phyloP scores from a whole-genome alignment of 2,113 vertebrate genomes.

The Shinisaurus crocodilurus region DNA sequence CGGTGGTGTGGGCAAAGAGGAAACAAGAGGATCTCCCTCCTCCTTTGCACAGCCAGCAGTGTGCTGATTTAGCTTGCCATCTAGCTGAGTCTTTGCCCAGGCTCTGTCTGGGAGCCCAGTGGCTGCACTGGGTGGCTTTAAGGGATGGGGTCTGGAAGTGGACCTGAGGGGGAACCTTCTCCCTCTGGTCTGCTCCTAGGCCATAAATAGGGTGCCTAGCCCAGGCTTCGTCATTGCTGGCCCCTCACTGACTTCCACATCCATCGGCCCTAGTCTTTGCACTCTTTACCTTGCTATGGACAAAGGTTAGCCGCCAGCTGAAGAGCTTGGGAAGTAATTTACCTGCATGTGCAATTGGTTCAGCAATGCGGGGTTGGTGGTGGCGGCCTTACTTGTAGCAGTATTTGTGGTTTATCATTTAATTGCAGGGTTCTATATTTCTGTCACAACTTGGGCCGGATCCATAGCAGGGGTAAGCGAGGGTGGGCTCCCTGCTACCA shows the following conservation, averaged over 20 bases:
- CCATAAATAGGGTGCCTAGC: not conserved
- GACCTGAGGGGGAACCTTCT: not conserved
- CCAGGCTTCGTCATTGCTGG: not conserved
- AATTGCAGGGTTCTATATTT: not conserved
- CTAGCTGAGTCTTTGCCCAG: no score
- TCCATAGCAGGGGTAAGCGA: not conserved
- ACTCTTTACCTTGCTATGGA: not conserved
- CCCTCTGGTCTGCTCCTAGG: not conserved
- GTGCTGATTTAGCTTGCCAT: not conserved
- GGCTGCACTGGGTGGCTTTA: not conserved
- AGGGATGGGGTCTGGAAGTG: not conserved
- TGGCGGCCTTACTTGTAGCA: not conserved
- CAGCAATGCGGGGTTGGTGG: no score
- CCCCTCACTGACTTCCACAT: no score
- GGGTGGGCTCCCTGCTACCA: not conserved
- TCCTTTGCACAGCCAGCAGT: not conserved
- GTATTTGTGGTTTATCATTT: not conserved
- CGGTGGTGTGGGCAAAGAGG: not conserved
- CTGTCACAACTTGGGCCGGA: not conserved
- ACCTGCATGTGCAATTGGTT: not conserved
- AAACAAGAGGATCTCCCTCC: not conserved
- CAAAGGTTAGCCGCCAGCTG: not conserved
- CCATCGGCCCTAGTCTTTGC: not conserved
- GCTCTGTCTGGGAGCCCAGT: not conserved
- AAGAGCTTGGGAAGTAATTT: not conserved